A percentile compares a stretch with the other conserved stretches of the same genome.
phyloP scores from a whole-genome alignment of 2,113 vertebrate species.

The Tricholaema leucomelas region DNA sequence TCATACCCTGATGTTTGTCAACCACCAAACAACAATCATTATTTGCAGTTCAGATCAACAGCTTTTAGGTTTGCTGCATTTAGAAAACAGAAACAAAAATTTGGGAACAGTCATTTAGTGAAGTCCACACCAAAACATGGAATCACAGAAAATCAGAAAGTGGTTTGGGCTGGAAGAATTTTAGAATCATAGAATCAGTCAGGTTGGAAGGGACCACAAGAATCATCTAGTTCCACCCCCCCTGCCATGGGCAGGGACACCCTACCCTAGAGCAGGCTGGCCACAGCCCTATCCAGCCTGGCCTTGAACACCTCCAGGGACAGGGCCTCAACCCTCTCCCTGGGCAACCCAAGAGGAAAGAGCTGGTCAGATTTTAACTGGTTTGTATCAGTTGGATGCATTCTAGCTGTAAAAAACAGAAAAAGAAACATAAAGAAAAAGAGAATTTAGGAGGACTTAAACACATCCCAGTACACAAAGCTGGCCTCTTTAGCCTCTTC shows the following conservation, averaged over 20 bases:
- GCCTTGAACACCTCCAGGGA: no score
- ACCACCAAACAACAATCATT: neutral
- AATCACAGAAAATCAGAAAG: neutral
- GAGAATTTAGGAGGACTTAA: neutral
- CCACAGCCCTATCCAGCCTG: no score
- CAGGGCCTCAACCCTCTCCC: no score
- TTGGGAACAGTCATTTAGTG: neutral
- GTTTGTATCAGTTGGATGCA: neutral
- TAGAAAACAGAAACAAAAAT: neutral
- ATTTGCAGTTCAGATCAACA: neutral
- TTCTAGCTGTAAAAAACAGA: neutral
- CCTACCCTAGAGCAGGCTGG: no score
- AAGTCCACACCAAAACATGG: neutral
- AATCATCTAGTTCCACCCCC: no score
- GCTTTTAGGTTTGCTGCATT: neutral
- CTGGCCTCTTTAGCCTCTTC: neutral
- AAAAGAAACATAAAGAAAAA: neutral
- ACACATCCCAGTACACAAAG: neutral
- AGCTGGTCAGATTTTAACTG: neutral
- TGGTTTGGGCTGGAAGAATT: neutral
- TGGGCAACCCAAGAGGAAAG: no score
- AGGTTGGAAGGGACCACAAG: no score
- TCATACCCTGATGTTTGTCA: neutral
- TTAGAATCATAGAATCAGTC: no score
- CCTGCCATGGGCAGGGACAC: no score